Percentiles rank a stretch among this genome's conserved stretches.
phyloP scores from a whole-genome alignment of 92 coral and sea anemone species.

The Metridium senile region DNA sequence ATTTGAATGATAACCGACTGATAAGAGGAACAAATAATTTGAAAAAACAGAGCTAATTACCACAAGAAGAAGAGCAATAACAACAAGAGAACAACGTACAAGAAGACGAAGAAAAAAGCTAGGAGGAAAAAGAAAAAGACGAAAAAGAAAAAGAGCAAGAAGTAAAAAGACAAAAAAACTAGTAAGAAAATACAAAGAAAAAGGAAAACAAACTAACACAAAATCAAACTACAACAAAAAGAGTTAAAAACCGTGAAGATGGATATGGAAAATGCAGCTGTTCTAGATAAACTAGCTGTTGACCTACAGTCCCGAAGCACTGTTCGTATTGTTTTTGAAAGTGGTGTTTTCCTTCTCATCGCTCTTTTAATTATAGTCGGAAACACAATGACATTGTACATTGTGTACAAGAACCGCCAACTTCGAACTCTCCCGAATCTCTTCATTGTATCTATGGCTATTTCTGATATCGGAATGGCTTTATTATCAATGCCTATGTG shows the following conservation, averaged over 20 bases:
- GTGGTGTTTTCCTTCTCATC: constrained; percentile 40
- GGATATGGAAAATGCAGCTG: constrained; percentile 18
- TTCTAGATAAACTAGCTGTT: constrained; percentile 27
- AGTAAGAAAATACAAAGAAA: neutral
- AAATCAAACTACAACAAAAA: neutral
- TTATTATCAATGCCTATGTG: constrained; percentile 41
- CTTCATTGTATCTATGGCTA: constrained; percentile 61
- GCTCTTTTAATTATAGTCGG: constrained; percentile 41
- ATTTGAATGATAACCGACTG: too few relatives aligned
- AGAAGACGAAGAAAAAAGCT: too few relatives aligned
- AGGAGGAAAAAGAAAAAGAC: too few relatives aligned
- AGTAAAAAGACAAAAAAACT: too few relatives aligned
- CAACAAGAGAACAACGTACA: too few relatives aligned
- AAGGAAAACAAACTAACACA: neutral
- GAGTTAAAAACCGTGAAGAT: neutral
- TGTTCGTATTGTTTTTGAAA: constrained; percentile 31
- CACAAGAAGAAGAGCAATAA: too few relatives aligned
- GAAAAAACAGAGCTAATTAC: too few relatives aligned
- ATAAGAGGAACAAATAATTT: too few relatives aligned
- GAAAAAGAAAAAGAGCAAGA: too few relatives aligned
- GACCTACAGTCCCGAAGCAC: constrained; percentile 50
- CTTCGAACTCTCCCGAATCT: constrained; percentile 47
- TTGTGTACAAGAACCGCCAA: constrained; percentile 31
- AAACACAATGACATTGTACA: constrained; percentile 46
- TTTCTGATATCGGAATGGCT: constrained; percentile 61